These are phyloP conservation scores for Lamprologus tigripictilis DNA, from an alignment of 2,113 vertebrate genomes.

Conservation along the genomic window DNA sequence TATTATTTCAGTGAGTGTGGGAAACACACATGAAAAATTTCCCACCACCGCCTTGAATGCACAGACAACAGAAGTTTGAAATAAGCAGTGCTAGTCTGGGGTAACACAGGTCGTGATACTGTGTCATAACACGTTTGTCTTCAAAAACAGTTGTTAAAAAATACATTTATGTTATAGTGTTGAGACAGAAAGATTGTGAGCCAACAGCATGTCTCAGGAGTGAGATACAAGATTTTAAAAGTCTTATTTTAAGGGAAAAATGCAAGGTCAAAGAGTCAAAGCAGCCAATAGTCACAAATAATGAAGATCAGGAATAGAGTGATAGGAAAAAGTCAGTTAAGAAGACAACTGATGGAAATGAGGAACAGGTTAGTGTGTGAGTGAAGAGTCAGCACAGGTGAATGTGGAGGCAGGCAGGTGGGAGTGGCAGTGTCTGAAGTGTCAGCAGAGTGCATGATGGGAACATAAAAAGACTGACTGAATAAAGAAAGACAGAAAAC, in stretches of 20 bases:
- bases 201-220: no score
- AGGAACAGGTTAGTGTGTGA: rapidly evolving
- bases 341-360: not conserved
- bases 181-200: not conserved
- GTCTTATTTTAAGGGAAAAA: not conserved
- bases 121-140: rapidly evolving
- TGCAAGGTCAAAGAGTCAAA: not conserved
- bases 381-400: rapidly evolving
- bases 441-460: rapidly evolving
- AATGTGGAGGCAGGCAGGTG: rapidly evolving
- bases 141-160: rapidly evolving
- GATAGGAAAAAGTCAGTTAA: no score
- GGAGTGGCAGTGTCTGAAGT: rapidly evolving
- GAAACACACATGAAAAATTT: not conserved
- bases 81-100: rapidly evolving
- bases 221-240: rapidly evolving
- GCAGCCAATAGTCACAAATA: not conserved
- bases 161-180: rapidly evolving
- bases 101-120: rapidly evolving
- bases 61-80: rapidly evolving
- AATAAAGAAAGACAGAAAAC: rapidly evolving
- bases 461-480: not conserved
- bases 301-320: not conserved
- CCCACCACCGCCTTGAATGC: rapidly evolving
- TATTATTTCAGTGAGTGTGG: not conserved